Evolutionary conservation across 2,888 invertebrate species (phyloP).

Genomic region (Lymantria monacha): DNA sequence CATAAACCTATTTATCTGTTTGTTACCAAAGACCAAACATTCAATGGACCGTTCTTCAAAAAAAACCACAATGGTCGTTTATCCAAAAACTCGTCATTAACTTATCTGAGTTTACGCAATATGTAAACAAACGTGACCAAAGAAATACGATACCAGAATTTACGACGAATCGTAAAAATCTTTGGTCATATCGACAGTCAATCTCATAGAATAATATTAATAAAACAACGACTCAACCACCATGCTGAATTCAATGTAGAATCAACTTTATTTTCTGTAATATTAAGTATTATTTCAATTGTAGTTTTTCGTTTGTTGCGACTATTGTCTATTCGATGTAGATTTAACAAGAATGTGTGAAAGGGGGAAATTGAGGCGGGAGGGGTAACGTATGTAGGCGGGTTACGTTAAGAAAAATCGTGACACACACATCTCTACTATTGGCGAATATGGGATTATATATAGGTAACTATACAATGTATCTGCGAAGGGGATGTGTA

Average conservation of each 20-base stretch:
- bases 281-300: conserved; percentile 1
- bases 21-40: conserved; percentile 2
- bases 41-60: conserved; percentile 7
- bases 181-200: conserved; percentile 32
- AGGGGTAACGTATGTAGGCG: conserved; percentile 37
- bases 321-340: neutral
- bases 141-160: conserved; percentile 36
- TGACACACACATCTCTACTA: conserved; percentile 49
- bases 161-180: conserved; percentile 43
- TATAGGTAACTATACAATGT: conserved; percentile 10
- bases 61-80: conserved; percentile 24
- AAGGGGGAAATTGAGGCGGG: conserved; percentile 44
- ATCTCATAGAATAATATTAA: conserved; percentile 27
- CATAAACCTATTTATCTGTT: neutral
- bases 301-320: neutral
- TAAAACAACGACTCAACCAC: neutral
- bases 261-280: fast-evolving
- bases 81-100: conserved; percentile 19
- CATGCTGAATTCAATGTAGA: neutral
- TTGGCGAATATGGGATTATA: conserved; percentile 48
- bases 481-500: conserved; percentile 1
- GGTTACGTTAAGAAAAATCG: conserved; percentile 48
- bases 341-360: conserved; percentile 36
- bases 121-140: conserved; percentile 25
- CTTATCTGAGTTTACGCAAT: conserved; percentile 21